Evolutionary conservation across 2,797 vertebrate species (phyloP).

Genomic region (Centroberyx gerrardi): DNA sequence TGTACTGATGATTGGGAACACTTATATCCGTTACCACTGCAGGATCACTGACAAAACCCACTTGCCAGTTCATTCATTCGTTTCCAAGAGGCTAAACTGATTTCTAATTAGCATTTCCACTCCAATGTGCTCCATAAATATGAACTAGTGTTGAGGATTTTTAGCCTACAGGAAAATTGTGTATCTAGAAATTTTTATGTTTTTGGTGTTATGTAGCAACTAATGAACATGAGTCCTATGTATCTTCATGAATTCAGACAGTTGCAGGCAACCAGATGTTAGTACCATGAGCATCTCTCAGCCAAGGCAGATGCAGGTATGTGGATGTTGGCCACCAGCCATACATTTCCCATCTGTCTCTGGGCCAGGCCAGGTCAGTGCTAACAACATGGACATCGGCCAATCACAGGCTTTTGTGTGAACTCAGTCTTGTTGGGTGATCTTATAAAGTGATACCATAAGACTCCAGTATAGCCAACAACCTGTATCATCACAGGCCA

Average conservation of each 20-base stretch:
- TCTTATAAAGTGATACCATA: conserved; percentile 2
- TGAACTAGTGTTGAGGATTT: too few species aligned
- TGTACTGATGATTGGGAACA: not conserved
- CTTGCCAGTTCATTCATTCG: not conserved
- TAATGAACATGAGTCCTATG: too few species aligned
- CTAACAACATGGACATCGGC: conserved; percentile 21
- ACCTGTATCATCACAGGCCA: too few species aligned
- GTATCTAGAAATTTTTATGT: not conserved
- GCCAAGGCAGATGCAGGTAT: conserved; percentile 33
- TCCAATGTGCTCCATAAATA: not conserved
- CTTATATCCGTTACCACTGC: too few species aligned
- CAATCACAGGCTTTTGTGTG: conserved; percentile 22
- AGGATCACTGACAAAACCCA: not conserved
- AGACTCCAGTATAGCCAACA: not conserved
- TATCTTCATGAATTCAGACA: conserved; percentile 12
- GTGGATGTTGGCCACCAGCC: conserved; percentile 23
- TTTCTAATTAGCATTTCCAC: not conserved
- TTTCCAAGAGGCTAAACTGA: not conserved
- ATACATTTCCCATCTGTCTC: conserved; percentile 39
- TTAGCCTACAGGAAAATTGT: not conserved
- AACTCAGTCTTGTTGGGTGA: conserved; percentile 12
- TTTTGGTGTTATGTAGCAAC: not conserved
- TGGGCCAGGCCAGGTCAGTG: conserved; percentile 7
- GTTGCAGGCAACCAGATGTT: conserved; percentile 13
- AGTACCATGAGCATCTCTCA: not conserved